phyloP scores from a whole-genome alignment of 2,888 invertebrate genomes.

The Orthosia gothica region DNA sequence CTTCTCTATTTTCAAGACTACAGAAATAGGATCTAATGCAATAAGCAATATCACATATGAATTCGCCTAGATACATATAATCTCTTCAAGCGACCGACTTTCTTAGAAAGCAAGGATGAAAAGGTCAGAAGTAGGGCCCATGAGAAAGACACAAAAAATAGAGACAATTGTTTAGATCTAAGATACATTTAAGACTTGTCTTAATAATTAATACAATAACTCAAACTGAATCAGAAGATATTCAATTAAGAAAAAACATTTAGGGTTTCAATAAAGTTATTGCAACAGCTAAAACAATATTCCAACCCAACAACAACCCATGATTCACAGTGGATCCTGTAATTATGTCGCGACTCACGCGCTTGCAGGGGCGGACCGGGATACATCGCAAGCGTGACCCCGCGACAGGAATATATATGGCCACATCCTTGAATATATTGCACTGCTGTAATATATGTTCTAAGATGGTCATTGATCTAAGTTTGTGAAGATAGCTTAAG shows the following conservation, averaged over 20 bases:
- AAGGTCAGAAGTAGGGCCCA: neutral
- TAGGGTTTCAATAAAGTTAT: too few species aligned
- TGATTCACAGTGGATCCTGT: constrained; percentile 55
- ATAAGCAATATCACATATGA: neutral
- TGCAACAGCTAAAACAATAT: neutral
- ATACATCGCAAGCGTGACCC: constrained; percentile 65
- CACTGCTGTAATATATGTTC: constrained; percentile 22
- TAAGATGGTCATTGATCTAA: constrained; percentile 39
- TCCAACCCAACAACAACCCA: constrained; percentile 17
- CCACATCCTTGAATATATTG: constrained; percentile 51
- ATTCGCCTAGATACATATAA: neutral
- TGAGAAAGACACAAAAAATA: neutral
- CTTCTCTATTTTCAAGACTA: constrained; percentile 16
- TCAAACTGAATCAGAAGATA: neutral
- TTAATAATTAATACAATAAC: too few species aligned
- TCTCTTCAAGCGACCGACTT: neutral
- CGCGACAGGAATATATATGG: constrained; percentile 57
- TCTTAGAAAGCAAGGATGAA: neutral
- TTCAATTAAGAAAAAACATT: neutral
- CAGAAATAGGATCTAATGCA: constrained; percentile 4
- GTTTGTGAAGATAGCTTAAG: neutral
- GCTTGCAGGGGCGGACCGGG: constrained; percentile 61
- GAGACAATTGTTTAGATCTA: neutral
- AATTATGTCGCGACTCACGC: constrained; percentile 59
- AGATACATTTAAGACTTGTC: neutral